A percentile compares a stretch with the other conserved stretches of the same genome.
phyloP scores from a whole-genome alignment of 2,888 invertebrate species.

The Troides aeacus region DNA sequence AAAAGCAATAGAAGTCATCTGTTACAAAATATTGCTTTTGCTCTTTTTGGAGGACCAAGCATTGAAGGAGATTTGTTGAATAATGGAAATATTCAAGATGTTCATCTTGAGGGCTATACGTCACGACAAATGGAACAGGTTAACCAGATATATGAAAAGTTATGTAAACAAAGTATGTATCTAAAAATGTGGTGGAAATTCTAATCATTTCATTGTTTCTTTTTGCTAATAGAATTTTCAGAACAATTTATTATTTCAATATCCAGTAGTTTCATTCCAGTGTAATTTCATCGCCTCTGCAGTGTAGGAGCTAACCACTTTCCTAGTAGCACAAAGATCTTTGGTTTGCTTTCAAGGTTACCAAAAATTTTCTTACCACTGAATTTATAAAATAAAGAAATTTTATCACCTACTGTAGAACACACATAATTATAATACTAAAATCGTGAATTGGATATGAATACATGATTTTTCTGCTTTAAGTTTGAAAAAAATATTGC shows the following conservation, averaged over 20 bases:
- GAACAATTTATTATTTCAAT: too few relatives aligned
- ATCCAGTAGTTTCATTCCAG: too few relatives aligned
- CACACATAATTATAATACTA: too few relatives aligned
- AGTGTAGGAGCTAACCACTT: too few relatives aligned
- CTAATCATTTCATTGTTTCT: not conserved
- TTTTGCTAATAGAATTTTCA: too few relatives aligned
- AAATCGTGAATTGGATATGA: not conserved
- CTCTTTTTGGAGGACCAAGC: slow-evolving; percentile 76
- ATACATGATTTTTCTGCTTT: not conserved
- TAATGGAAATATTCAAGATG: slow-evolving; percentile 39
- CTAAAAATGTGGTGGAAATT: not conserved
- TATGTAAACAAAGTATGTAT: slow-evolving; percentile 69
- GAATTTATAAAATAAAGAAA: too few relatives aligned
- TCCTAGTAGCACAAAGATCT: too few relatives aligned
- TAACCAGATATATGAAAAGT: slow-evolving; percentile 64
- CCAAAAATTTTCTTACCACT: too few relatives aligned
- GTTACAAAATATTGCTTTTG: slow-evolving; percentile 78
- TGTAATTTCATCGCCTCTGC: too few relatives aligned
- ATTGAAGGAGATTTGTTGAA: slow-evolving; percentile 59
- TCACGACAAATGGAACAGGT: slow-evolving; percentile 64
- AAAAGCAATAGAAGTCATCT: slow-evolving; percentile 69
- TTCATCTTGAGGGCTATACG: slow-evolving; percentile 65
- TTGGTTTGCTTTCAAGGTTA: too few relatives aligned
- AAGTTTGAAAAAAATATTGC: slow-evolving; percentile 33
- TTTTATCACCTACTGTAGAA: not conserved